These are phyloP conservation scores for Arrhamphus sclerolepis DNA, from an alignment of 2,797 vertebrate species.

Conservation along the genomic window DNA sequence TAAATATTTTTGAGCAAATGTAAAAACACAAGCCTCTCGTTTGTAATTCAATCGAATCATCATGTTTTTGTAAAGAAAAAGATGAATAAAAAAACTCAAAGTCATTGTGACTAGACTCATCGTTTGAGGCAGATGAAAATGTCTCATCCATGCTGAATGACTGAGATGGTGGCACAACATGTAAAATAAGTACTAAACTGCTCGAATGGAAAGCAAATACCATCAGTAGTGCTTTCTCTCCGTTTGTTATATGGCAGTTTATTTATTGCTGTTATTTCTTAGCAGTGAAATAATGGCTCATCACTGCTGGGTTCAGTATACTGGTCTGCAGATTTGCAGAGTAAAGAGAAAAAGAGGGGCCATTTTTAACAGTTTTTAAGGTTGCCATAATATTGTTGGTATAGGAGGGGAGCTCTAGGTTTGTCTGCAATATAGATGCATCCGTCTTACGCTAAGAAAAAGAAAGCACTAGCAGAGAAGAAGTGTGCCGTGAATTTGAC, in stretches of 20 bases:
- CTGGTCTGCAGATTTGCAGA: too few relatives aligned
- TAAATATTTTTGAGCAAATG: slow-evolving; percentile 35
- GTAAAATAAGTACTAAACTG: slow-evolving; percentile 56
- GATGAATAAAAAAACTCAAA: slow-evolving; percentile 1
- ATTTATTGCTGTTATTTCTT: slow-evolving; percentile 47
- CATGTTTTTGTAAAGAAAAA: slow-evolving; percentile 23
- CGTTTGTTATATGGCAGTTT: slow-evolving; percentile 17
- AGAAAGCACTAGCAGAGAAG: too few relatives aligned
- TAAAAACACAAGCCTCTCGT: slow-evolving; percentile 32
- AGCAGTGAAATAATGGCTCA: too few relatives aligned
- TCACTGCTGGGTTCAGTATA: too few relatives aligned
- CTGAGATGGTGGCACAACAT: slow-evolving; percentile 50
- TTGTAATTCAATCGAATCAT: slow-evolving; percentile 54
- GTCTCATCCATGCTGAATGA: slow-evolving; percentile 48
- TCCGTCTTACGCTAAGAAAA: too few relatives aligned
- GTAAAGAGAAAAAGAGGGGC: too few relatives aligned
- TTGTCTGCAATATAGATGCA: too few relatives aligned
- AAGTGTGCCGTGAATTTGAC: too few relatives aligned
- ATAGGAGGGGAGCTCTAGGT: too few relatives aligned
- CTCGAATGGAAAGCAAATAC: slow-evolving; percentile 55
- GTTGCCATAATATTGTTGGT: too few relatives aligned
- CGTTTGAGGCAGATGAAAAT: slow-evolving; percentile 28
- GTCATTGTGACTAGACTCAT: slow-evolving; percentile 39
- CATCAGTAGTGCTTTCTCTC: slow-evolving; percentile 26
- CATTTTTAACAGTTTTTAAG: too few relatives aligned